These are phyloP conservation scores for Drosophila tsacasi DNA, from an alignment of 1,140 invertebrate species.

Conservation along the genomic window DNA sequence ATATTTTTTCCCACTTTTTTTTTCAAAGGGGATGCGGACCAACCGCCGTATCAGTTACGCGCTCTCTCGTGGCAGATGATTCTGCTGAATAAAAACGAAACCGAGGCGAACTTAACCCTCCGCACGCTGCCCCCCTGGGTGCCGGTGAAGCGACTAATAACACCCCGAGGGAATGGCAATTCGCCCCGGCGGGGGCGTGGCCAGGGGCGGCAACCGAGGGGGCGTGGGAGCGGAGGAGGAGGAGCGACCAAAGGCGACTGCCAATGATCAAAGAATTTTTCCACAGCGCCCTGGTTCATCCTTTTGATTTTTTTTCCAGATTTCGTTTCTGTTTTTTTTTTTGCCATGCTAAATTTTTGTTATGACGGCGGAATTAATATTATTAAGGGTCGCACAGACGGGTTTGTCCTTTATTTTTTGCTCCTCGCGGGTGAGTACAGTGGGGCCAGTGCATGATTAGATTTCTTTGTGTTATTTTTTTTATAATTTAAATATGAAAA, in stretches of 20 bases:
- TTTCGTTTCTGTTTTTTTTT: conserved; percentile 22
- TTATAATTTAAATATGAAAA: neutral
- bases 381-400: conserved; percentile 73
- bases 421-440: neutral
- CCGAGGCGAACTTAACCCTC: conserved; percentile 45
- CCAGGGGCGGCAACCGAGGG: conserved; percentile 6
- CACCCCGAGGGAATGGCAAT: conserved; percentile 68
- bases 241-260: conserved; percentile 38
- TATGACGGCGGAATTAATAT: conserved; percentile 82
- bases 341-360: conserved; percentile 78
- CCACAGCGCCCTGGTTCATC: conserved; percentile 57
- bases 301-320: conserved; percentile 29
- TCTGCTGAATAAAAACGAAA: conserved; percentile 57
- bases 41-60: conserved; percentile 64
- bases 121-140: conserved; percentile 8
- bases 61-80: conserved; percentile 69
- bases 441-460: neutral
- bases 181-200: conserved; percentile 32
- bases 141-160: conserved; percentile 78
- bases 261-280: conserved; percentile 80
- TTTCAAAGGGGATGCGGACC: neutral
- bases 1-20: neutral
- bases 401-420: conserved; percentile 41
- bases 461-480: neutral
- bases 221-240: neutral